These are phyloP conservation scores for Pao palembangensis DNA, from an alignment of 2,113 vertebrate genomes.

Conservation along the genomic window DNA sequence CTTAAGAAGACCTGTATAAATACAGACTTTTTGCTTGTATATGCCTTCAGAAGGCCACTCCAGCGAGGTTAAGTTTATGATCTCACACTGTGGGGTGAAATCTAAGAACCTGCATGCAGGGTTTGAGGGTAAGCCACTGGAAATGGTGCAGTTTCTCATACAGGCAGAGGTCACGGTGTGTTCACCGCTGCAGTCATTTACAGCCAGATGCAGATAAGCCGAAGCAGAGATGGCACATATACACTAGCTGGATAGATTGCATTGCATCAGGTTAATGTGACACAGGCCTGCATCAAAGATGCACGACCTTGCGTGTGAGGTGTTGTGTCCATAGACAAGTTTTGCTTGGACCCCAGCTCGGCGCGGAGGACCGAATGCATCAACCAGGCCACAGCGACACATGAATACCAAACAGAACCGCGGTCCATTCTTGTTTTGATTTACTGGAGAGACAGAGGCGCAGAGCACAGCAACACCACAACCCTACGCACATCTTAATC, in stretches of 20 bases:
- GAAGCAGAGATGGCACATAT: conserved; percentile 8
- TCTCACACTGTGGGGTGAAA: neutral
- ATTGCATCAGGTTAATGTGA: conserved; percentile 11
- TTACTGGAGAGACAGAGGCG: neutral
- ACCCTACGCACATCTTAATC: neutral
- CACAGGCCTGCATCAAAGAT: conserved; percentile 48
- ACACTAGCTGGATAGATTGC: conserved; percentile 25
- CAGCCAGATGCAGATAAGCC: conserved; percentile 22
- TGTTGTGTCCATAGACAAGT: conserved; percentile 22
- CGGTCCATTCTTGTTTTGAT: conserved; percentile 7
- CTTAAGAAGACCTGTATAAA: neutral
- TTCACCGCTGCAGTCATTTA: conserved; percentile 13
- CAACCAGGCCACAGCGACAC: conserved; percentile 22
- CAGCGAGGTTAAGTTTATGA: neutral
- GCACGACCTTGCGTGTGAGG: conserved; percentile 37
- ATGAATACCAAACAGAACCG: conserved; percentile 41
- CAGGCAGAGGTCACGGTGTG: conserved; percentile 2
- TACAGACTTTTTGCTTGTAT: neutral
- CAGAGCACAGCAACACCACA: neutral
- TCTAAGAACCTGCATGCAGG: neutral
- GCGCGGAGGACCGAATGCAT: conserved; percentile 28
- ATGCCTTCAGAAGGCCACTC: neutral
- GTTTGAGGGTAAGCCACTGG: neutral
- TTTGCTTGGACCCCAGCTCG: conserved; percentile 20
- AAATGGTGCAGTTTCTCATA: neutral